Percentiles rank a stretch among this genome's conserved stretches.
These are phyloP conservation scores for Epinephelus fuscoguttatus DNA, from an alignment of 2,113 vertebrate genomes.

Conservation along the genomic window DNA sequence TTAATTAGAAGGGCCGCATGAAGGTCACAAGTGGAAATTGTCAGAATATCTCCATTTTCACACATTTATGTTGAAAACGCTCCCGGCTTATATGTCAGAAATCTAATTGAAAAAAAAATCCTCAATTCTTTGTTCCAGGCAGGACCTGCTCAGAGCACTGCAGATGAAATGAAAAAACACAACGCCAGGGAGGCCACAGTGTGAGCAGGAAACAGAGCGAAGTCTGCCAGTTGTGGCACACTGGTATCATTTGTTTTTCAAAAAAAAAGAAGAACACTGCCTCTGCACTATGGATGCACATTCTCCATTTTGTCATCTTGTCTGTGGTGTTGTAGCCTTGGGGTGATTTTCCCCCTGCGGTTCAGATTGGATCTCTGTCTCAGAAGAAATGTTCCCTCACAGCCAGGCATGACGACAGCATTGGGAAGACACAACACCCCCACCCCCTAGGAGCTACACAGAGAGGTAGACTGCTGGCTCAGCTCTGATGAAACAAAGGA, in stretches of 20 bases:
- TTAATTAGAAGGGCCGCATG: slow-evolving; percentile 41
- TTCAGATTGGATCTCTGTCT: slow-evolving; percentile 58
- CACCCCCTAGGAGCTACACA: slow-evolving; percentile 24
- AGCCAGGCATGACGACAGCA: slow-evolving; percentile 49
- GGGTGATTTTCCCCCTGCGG: slow-evolving; percentile 51
- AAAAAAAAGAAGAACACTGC: slow-evolving; percentile 24
- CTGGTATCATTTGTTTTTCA: not conserved
- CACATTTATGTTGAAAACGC: slow-evolving; percentile 13
- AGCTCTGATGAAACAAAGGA: slow-evolving; percentile 52
- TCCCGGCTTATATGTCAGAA: slow-evolving; percentile 4
- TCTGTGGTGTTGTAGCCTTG: slow-evolving; percentile 36
- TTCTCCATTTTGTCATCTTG: slow-evolving; percentile 31
- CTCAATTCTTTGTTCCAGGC: slow-evolving; percentile 16
- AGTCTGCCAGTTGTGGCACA: not conserved
- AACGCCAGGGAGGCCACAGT: not conserved
- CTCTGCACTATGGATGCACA: slow-evolving; percentile 18
- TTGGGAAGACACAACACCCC: slow-evolving; percentile 6
- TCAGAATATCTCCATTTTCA: slow-evolving; percentile 42
- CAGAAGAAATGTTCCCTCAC: slow-evolving; percentile 48
- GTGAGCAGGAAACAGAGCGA: slow-evolving; percentile 12
- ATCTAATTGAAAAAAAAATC: slow-evolving; percentile 14
- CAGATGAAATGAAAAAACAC: slow-evolving; percentile 1
- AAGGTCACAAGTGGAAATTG: slow-evolving; percentile 51
- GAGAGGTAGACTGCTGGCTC: slow-evolving; percentile 42
- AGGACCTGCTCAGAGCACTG: not conserved